Evolutionary conservation across 2,797 vertebrate genomes (phyloP).

Genomic region (Chaetodon trifasciatus): DNA sequence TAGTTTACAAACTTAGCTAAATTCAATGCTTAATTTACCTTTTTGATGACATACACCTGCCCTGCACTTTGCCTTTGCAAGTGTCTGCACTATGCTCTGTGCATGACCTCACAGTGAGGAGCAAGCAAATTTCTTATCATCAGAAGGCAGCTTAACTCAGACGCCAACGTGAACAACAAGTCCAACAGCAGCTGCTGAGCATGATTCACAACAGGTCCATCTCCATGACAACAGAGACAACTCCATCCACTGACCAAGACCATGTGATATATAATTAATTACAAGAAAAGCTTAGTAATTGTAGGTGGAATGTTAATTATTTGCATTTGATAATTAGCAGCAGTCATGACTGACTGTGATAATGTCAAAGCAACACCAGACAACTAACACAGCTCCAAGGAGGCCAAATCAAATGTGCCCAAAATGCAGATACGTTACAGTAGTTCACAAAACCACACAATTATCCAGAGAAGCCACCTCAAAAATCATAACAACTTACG

Average conservation of each 20-base stretch:
- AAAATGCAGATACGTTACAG: neutral
- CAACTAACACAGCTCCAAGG: neutral
- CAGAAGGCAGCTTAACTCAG: neutral
- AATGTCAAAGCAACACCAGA: neutral
- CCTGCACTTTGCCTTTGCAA: too few species aligned
- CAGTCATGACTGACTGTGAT: neutral
- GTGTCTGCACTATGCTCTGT: too few species aligned
- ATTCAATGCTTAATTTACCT: too few species aligned
- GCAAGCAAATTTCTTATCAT: too few species aligned
- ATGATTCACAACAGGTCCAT: neutral
- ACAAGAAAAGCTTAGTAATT: too few species aligned
- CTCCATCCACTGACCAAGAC: neutral
- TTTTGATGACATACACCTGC: too few species aligned
- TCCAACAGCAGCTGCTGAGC: neutral
- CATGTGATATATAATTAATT: neutral
- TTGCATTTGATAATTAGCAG: conserved; percentile 1
- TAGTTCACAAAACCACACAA: neutral
- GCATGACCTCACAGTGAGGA: too few species aligned
- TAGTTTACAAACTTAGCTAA: too few species aligned
- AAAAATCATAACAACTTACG: neutral
- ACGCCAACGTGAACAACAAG: neutral
- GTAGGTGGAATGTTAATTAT: conserved; percentile 3
- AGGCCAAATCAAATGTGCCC: neutral
- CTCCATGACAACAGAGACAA: neutral
- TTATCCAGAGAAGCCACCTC: neutral